Conservation (phyloP, 1,140 invertebrate genomes). For the Bombus waltoni region DNA sequence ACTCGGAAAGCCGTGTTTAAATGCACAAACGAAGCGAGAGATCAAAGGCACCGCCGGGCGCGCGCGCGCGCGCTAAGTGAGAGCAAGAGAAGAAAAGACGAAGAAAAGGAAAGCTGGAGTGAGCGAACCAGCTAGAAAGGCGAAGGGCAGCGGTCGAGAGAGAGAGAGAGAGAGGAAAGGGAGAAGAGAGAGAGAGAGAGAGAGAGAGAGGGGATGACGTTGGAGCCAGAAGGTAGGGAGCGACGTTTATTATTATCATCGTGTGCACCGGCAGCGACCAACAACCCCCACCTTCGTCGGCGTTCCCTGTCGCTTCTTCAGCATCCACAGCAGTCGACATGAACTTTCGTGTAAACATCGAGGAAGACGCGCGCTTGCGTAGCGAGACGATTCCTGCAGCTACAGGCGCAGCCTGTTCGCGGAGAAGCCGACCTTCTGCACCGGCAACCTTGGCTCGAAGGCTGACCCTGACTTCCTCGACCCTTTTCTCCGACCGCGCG, state of each 20-base stretch:
- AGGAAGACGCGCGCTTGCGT: constrained; percentile 40
- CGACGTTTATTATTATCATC: constrained; percentile 77
- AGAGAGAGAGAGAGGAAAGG: constrained; percentile 24
- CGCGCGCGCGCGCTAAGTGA: constrained; percentile 57
- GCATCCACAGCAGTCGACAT: constrained; percentile 57
- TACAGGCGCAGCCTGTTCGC: background rate
- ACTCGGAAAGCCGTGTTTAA: constrained; percentile 78
- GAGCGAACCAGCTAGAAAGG: background rate
- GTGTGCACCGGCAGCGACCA: constrained; percentile 29
- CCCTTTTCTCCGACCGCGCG: background rate
- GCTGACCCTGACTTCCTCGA: background rate
- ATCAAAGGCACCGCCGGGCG: constrained; percentile 76
- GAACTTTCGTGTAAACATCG: constrained; percentile 73
- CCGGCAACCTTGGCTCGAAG: constrained; percentile 27
- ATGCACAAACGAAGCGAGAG: constrained; percentile 78
- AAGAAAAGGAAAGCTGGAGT: constrained; percentile 16
- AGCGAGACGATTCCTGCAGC: background rate
- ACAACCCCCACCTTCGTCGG: constrained; percentile 15
- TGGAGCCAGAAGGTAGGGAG: constrained; percentile 16
- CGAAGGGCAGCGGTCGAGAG: background rate
- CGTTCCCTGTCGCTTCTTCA: constrained; percentile 24
- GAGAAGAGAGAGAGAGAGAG: background rate
- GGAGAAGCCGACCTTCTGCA: background rate
- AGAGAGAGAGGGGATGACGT: background rate
- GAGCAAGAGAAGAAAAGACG: constrained; percentile 36